These are phyloP conservation scores for Metacarcinus magister DNA, from an alignment of 2,888 invertebrate species.

Conservation along the genomic window DNA sequence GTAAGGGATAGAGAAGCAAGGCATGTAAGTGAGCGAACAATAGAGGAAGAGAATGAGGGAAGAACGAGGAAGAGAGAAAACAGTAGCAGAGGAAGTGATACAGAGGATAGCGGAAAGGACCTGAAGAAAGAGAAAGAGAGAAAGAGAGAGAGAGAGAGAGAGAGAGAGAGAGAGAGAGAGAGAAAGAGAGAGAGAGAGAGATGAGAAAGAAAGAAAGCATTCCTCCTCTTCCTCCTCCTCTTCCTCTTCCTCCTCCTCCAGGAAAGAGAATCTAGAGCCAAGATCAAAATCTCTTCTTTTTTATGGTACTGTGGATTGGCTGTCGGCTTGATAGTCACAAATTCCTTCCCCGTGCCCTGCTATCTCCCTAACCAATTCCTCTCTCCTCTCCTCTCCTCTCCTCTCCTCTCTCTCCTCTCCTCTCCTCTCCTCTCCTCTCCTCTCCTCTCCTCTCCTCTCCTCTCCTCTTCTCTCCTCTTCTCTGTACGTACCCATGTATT, in stretches of 20 bases:
- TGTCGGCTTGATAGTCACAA: no score
- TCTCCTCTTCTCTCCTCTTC: not conserved
- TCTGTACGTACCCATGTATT: no score
- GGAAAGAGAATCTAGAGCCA: no score
- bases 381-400: not conserved
- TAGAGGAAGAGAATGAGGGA: no score
- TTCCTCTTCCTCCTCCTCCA: not conserved
- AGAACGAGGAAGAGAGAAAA: no score
- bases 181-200: not conserved
- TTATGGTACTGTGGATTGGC: no score
- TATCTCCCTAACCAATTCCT: not conserved
- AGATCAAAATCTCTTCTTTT: no score
- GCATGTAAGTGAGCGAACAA: no score
- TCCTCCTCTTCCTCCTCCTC: not conserved
- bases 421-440: not conserved
- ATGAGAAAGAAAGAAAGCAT: no score
- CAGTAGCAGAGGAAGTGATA: no score
- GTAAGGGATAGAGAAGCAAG: no score
- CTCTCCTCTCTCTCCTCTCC: not conserved
- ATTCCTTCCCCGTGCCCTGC: not conserved
- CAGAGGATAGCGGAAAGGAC: no score
- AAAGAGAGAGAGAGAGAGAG: not conserved
- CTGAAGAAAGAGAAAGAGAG: not conserved
- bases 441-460: not conserved
- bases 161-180: not conserved